A percentile compares a stretch with the other conserved stretches of the same genome.
Conservation (phyloP, 2,113 vertebrate species). For the Pungitius pungitius region DNA sequence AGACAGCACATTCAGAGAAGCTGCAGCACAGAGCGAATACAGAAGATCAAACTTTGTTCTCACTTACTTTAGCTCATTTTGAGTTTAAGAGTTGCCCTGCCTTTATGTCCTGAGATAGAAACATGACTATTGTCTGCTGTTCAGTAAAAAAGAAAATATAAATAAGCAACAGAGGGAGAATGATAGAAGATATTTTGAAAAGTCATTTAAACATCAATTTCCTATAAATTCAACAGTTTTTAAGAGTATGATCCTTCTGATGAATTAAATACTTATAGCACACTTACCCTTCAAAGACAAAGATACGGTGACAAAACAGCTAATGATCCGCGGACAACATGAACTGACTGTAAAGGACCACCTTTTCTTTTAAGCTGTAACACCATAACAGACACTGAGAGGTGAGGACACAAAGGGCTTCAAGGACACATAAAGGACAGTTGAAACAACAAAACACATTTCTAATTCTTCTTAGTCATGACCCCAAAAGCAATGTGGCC, state of each 20-base stretch:
- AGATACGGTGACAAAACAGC: slow-evolving; percentile 49
- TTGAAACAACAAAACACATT: slow-evolving; percentile 28
- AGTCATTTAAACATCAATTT: slow-evolving; percentile 25
- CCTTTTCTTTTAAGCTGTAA: slow-evolving; percentile 6
- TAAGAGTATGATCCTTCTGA: not conserved
- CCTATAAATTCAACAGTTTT: not conserved
- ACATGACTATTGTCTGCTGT: not conserved
- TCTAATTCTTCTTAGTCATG: slow-evolving; percentile 25
- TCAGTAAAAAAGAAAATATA: not conserved
- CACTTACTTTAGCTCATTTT: not conserved
- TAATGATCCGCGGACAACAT: slow-evolving; percentile 30
- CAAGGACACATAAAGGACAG: slow-evolving; percentile 31
- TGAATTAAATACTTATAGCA: slow-evolving; percentile 10
- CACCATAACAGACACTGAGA: slow-evolving; percentile 31
- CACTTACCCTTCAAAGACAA: slow-evolving; percentile 66
- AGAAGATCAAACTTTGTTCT: slow-evolving; percentile 1
- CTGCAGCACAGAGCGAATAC: slow-evolving; percentile 25
- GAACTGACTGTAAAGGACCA: slow-evolving; percentile 35
- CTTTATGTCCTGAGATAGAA: not conserved
- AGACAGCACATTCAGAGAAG: slow-evolving; percentile 46
- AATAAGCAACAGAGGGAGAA: slow-evolving; percentile 1
- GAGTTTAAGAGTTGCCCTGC: not conserved
- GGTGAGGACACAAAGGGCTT: slow-evolving; percentile 10
- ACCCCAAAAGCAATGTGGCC: slow-evolving; percentile 14
- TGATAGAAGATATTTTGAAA: slow-evolving; percentile 10